phyloP scores from a whole-genome alignment of 2,888 invertebrate genomes.

The Orthosia gracilis region DNA sequence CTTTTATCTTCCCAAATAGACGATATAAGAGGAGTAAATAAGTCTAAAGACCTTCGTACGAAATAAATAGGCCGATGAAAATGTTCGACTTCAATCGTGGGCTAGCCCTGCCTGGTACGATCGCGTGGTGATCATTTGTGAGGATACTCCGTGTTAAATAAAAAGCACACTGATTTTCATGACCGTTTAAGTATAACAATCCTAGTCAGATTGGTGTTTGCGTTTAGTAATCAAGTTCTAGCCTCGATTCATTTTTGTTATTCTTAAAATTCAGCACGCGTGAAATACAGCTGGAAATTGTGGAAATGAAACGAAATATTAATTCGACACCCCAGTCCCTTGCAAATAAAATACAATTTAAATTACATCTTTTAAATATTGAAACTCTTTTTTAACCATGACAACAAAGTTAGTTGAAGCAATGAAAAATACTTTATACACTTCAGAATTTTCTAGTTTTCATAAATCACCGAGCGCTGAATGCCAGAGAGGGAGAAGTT shows the following conservation, averaged over 20 bases:
- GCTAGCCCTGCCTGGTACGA: slow-evolving; percentile 58
- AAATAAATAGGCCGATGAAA: slow-evolving; percentile 80
- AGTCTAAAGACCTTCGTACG: slow-evolving; percentile 80
- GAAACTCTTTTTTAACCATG: slow-evolving; percentile 80
- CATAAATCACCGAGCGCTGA: slow-evolving; percentile 87
- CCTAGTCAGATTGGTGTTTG: slow-evolving; percentile 40
- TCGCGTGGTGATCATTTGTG: slow-evolving; percentile 43
- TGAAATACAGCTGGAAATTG: slow-evolving; percentile 30
- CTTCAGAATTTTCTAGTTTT: slow-evolving; percentile 86
- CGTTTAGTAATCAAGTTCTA: slow-evolving; percentile 42
- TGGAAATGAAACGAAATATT: slow-evolving; percentile 50
- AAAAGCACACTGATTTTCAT: slow-evolving; percentile 46
- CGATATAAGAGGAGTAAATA: slow-evolving; percentile 86
- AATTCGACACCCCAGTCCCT: slow-evolving; percentile 9
- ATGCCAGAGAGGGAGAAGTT: slow-evolving; percentile 83
- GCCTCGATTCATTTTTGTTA: slow-evolving; percentile 35
- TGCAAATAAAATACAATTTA: slow-evolving; percentile 34
- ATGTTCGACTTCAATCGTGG: slow-evolving; percentile 71
- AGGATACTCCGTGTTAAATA: slow-evolving; percentile 12
- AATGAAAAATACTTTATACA: slow-evolving; percentile 82
- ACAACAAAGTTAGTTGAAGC: slow-evolving; percentile 77
- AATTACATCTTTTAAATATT: slow-evolving; percentile 59
- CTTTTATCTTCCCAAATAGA: slow-evolving; percentile 88
- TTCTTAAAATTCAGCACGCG: neutral
- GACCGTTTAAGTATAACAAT: slow-evolving; percentile 23